A percentile compares a stretch with the other conserved stretches of the same genome.
Evolutionary conservation across 2,797 vertebrate genomes (phyloP).

Genomic region (Poeciliopsis infans): DNA sequence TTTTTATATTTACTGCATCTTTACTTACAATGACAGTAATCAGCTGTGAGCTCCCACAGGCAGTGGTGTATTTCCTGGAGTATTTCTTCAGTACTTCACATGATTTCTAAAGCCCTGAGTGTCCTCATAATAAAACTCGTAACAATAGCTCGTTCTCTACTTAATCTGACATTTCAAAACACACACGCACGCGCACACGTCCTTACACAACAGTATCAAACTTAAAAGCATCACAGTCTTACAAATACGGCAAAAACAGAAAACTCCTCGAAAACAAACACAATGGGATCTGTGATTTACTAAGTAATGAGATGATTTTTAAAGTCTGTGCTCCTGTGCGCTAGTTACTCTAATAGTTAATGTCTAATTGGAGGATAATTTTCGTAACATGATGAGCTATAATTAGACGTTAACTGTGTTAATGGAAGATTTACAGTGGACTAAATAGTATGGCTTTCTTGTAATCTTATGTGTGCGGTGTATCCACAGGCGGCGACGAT

Average conservation of each 20-base stretch:
- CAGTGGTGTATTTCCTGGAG: slow-evolving; percentile 44
- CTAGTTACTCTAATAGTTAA: slow-evolving; percentile 8
- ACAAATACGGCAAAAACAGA: slow-evolving; percentile 48
- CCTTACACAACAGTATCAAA: slow-evolving; percentile 19
- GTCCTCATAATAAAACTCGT: slow-evolving; percentile 31
- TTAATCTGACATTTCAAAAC: slow-evolving; percentile 23
- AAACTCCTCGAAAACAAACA: slow-evolving; percentile 24
- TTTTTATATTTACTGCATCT: slow-evolving; percentile 26
- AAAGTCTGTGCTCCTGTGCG: slow-evolving; percentile 5
- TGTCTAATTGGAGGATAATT: slow-evolving; percentile 33
- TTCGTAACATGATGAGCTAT: slow-evolving; percentile 2
- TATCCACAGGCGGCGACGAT: slow-evolving; percentile 8
- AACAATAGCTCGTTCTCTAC: slow-evolving; percentile 27
- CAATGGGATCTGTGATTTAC: not conserved
- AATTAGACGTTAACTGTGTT: slow-evolving; percentile 14
- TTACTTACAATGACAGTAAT: slow-evolving; percentile 50
- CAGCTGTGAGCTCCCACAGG: slow-evolving; percentile 36
- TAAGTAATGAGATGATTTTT: slow-evolving; percentile 1
- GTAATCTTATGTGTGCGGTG: slow-evolving; percentile 25
- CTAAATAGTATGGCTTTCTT: slow-evolving; percentile 22
- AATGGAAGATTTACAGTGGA: slow-evolving; percentile 29
- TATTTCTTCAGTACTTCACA: slow-evolving; percentile 31
- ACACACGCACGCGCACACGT: slow-evolving; percentile 2
- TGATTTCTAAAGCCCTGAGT: slow-evolving; percentile 52
- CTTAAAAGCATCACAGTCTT: slow-evolving; percentile 51